phyloP scores from a whole-genome alignment of 1,140 invertebrate species.

The Drosophila oshimai region DNA sequence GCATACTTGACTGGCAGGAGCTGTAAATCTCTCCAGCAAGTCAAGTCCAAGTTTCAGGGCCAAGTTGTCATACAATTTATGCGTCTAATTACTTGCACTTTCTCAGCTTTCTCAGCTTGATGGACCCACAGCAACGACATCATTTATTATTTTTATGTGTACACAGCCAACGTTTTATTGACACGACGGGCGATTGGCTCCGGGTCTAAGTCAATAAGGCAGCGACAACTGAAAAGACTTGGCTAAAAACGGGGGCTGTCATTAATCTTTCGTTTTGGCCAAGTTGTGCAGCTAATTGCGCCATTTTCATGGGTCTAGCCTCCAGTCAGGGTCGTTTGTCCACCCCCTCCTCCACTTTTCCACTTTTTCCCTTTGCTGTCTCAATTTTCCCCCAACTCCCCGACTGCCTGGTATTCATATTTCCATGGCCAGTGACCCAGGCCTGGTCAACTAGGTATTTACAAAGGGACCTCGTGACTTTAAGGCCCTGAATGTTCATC shows the following conservation, averaged over 20 bases:
- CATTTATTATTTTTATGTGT: conserved; percentile 77
- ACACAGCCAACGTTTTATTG: conserved; percentile 68
- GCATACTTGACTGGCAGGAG: conserved; percentile 6
- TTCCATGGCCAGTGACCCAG: conserved; percentile 15
- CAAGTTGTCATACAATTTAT: conserved; percentile 69
- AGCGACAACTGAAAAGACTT: conserved; percentile 50
- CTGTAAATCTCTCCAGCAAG: not conserved
- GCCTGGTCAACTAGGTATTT: conserved; percentile 24
- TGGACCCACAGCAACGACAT: conserved; percentile 37
- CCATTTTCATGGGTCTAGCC: conserved; percentile 57
- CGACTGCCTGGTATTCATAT: conserved; percentile 15
- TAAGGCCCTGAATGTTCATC: conserved; percentile 56
- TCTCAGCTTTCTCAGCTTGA: conserved; percentile 26
- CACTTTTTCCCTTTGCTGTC: conserved; percentile 5
- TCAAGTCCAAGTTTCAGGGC: not conserved
- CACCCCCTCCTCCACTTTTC: not conserved
- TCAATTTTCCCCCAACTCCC: conserved; percentile 6
- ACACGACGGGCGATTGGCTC: conserved; percentile 51
- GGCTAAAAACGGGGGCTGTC: conserved; percentile 34
- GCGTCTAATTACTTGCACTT: conserved; percentile 69
- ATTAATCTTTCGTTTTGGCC: conserved; percentile 65
- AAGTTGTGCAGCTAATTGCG: conserved; percentile 77
- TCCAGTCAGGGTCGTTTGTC: conserved; percentile 41
- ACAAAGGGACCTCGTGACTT: conserved; percentile 50
- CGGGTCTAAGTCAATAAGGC: conserved; percentile 59